Evolutionary conservation across 2,113 vertebrate genomes (phyloP), one percentile per base, ranked within the genome.

Genomic region (Vulpes lagopus): DNA sequence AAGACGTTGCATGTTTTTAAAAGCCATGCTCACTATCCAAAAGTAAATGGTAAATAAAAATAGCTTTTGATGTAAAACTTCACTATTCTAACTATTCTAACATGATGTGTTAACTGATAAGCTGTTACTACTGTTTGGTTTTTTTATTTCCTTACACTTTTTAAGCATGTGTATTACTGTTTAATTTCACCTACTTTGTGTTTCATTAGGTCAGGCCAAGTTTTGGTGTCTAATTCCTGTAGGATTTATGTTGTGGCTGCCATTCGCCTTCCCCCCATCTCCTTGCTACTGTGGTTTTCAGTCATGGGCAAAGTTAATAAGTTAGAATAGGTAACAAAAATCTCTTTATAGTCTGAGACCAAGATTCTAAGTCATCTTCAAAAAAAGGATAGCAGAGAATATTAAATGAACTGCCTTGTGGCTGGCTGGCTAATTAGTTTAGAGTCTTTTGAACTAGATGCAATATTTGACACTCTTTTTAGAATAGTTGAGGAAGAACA

Each of bases 1-100:
- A 93, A 67, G 10, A 90, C 32, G 51, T 83, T 96, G 11, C 9
- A 19, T 91, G 11, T 73, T 95, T 93, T 97, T 95, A 32, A 74
- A 96, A 79, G 80, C 6, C 43, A 27, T 89, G 60, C 11, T 43
- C 0, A 25, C 87, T 95, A 79, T 76, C 22, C 86, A 79, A 51
- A 93, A 91, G 67, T 57, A 84, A 95, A 83, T 97, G 51, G 30
- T 96, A 80, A 91, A 82, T 65, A 69, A 97, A 94, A 89, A 84
- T 93, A 90, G 20, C 55, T 8, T 81, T 12, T 92, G 35, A 65
- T 84, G 8, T 87, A 91, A 94, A 96, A 67, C 17, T 69, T 91
- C 43, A 62, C 51, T 94, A 5, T 82, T 87, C 65, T 78, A 60
- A 91, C 14, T 30, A 71, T 60, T 80, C 60, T 84, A 5, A 55